Evolutionary conservation across 1,140 invertebrate genomes (phyloP).

Genomic region (Drosophila auraria): DNA sequence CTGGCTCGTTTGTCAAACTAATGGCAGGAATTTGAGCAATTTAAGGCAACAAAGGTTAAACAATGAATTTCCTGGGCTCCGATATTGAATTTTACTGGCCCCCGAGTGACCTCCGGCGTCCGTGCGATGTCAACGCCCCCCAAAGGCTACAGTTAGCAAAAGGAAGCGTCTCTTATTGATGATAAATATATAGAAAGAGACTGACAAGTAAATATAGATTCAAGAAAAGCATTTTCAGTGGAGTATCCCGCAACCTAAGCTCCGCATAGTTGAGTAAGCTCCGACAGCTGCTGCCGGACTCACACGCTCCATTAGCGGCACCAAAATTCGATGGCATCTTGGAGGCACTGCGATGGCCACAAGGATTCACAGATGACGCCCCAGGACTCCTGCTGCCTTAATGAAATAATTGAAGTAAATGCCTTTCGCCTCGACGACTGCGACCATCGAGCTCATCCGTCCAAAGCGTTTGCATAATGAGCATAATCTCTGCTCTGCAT

Average conservation of each 20-base stretch:
- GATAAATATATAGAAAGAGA: background rate
- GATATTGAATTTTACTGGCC: slow-evolving; percentile 76
- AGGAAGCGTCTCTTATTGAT: background rate
- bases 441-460: slow-evolving; percentile 24
- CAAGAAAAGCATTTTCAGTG: background rate
- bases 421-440: slow-evolving; percentile 49
- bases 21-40: slow-evolving; percentile 81
- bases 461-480: slow-evolving; percentile 56
- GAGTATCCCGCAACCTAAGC: slow-evolving; percentile 2
- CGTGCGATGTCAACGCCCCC: slow-evolving; percentile 51
- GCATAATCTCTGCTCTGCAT: slow-evolving; percentile 36
- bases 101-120: slow-evolving; percentile 21
- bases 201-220: background rate
- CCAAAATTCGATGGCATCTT: slow-evolving; percentile 52
- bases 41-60: slow-evolving; percentile 83
- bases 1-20: slow-evolving; percentile 81
- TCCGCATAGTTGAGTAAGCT: slow-evolving; percentile 65
- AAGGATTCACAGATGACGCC: slow-evolving; percentile 46
- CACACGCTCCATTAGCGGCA: slow-evolving; percentile 79
- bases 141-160: slow-evolving; percentile 4
- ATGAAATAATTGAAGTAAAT: slow-evolving; percentile 79
- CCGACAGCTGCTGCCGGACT: slow-evolving; percentile 50
- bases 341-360: slow-evolving; percentile 32
- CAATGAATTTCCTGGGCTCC: slow-evolving; percentile 74
- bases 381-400: slow-evolving; percentile 48